These are phyloP conservation scores for Cephalopholis sonnerati DNA, from an alignment of 2,113 vertebrate genomes.

Conservation along the genomic window DNA sequence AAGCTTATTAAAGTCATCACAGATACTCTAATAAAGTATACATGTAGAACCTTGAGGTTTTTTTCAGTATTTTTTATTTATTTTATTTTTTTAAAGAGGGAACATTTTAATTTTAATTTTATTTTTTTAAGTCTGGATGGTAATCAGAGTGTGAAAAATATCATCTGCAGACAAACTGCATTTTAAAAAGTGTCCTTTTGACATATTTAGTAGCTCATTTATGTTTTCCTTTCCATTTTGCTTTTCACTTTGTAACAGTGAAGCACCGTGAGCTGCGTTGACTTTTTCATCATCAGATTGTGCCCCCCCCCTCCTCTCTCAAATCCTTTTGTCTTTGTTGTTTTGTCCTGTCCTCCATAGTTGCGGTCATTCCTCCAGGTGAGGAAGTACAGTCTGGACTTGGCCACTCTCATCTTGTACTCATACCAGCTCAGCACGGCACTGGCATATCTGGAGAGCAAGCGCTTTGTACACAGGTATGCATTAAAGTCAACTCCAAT, in stretches of 20 bases:
- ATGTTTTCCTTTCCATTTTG: neutral
- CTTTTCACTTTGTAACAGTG: neutral
- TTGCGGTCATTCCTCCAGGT: slow-evolving; percentile 96
- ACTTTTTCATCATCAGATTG: neutral
- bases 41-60: neutral
- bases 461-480: slow-evolving; percentile 99
- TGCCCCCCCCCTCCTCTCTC: neutral
- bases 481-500: neutral
- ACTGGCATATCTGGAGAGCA: slow-evolving; percentile 97
- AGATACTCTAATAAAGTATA: neutral
- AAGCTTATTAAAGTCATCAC: neutral
- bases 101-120: no score
- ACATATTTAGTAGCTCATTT: neutral
- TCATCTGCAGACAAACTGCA: neutral
- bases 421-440: slow-evolving; percentile 98
- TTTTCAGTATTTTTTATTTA: neutral
- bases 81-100: no score
- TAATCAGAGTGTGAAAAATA: neutral
- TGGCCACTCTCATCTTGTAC: slow-evolving; percentile 94
- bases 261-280: neutral
- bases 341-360: slow-evolving; percentile 75
- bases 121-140: neutral
- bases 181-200: neutral
- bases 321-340: neutral
- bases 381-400: slow-evolving; percentile 95